Evolutionary conservation across 2,888 invertebrate genomes (phyloP), one percentile per base, ranked within the genome.

Genomic region (Agrilus cyanescens): DNA sequence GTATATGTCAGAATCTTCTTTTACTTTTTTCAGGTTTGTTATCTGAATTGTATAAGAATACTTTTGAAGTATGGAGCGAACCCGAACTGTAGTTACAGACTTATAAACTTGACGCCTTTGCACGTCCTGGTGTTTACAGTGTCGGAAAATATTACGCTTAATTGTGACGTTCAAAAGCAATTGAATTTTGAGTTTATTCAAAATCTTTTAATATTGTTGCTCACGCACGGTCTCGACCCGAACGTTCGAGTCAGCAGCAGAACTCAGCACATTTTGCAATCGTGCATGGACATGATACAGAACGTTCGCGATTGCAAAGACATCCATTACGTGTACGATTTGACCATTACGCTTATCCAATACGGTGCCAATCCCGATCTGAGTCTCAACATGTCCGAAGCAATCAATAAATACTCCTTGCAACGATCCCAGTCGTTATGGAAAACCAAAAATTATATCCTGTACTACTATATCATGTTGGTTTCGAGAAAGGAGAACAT

Each of bases 301-400:
- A 76, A 78, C 57, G 80, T 82, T 29, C 69, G 80, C 33, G 74
- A 73, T 44, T 75, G 78, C 43, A 68, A 71, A 39, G 84, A 85
- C 58, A 75, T 85, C 56, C 70, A 74, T 50, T 78, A 79, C 59
- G 76, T 85, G 41, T 78, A 82, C 58, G 78, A 78, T 56, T 71
- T 85, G 54, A 77, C 82, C 4, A 63, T 79, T 47, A 81, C 80
- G 1, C 69, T 85, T 13, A 73, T 85, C 37, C 82, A 82, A 60
- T 81, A 81, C 58, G 83, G 84, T 40, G 84, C 82, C 33, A 76
- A 84, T 69, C 81, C 83, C 12, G 79, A 82, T 57, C 68, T 80
- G 43, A 74, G 74, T 52, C 69, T 81, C 31, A 67, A 63, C 49
- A 66, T 68, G 56, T 62, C 66, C 2, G 68, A 68, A 57, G 65